These are phyloP conservation scores for Conomelus anceps DNA, from an alignment of 2,888 invertebrate species.

Conservation along the genomic window DNA sequence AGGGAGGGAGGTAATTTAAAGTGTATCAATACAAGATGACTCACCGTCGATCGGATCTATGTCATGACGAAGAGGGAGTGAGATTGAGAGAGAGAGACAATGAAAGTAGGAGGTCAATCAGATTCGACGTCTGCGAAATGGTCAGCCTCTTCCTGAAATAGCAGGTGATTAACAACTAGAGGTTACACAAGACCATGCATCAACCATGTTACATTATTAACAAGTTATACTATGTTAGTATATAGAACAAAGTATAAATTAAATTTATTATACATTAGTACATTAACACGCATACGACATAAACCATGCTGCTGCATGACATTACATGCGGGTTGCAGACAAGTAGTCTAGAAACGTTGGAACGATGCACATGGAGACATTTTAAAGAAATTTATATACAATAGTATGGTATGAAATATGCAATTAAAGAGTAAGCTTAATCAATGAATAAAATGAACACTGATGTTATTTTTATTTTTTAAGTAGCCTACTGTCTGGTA, in stretches of 20 bases:
- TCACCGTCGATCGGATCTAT: neutral
- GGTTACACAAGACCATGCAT: slow-evolving; percentile 9
- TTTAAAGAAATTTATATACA: neutral
- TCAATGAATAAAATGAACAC: too few species aligned
- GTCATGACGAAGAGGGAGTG: neutral
- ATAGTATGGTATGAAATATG: neutral
- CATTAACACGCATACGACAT: slow-evolving; percentile 1
- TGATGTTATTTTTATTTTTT: too few species aligned
- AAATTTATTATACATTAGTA: neutral
- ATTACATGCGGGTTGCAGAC: neutral
- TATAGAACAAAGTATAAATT: neutral
- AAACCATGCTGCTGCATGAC: neutral
- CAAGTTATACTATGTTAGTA: neutral
- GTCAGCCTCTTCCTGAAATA: slow-evolving; percentile 27
- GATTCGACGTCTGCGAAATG: slow-evolving; percentile 27
- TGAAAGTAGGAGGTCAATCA: slow-evolving; percentile 14
- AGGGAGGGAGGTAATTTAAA: neutral
- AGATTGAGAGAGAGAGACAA: neutral
- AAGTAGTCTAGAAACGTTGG: neutral
- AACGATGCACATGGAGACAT: neutral
- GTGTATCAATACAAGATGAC: neutral
- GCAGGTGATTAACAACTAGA: slow-evolving; percentile 9
- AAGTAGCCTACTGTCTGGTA: too few species aligned
- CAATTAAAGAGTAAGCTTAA: too few species aligned
- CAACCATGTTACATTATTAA: too few species aligned